Evolutionary conservation across 2,888 invertebrate genomes (phyloP).

Genomic region (Eupithecia subfuscata): DNA sequence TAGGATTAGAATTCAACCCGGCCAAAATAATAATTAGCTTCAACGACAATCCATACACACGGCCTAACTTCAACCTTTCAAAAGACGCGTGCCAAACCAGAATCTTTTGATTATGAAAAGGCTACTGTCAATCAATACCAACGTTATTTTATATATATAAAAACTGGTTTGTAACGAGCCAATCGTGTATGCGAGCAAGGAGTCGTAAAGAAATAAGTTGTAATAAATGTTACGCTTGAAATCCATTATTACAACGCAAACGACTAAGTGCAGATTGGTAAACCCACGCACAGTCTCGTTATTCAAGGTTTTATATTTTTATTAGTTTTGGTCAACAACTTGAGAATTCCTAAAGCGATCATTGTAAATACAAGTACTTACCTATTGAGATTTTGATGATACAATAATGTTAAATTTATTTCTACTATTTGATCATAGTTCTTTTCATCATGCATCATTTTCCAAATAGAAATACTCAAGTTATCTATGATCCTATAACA

Average conservation of each 20-base stretch:
- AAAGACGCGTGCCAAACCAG: conserved; percentile 49
- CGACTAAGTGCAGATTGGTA: conserved; percentile 57
- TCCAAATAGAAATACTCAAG: neutral
- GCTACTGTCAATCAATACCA: conserved; percentile 27
- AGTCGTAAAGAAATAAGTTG: conserved; percentile 45
- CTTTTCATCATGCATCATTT: too few species aligned
- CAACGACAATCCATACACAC: conserved; percentile 38
- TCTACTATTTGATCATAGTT: too few species aligned
- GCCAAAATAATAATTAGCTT: conserved; percentile 49
- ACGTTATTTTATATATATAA: conserved; percentile 35
- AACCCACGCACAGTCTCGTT: conserved; percentile 64
- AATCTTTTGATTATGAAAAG: conserved; percentile 37
- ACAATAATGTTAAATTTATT: too few species aligned
- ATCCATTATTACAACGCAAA: conserved; percentile 53
- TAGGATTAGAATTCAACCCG: conserved; percentile 70
- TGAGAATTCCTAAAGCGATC: conserved; percentile 40
- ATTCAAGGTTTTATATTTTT: conserved; percentile 54
- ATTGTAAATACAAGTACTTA: neutral
- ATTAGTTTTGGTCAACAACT: neutral
- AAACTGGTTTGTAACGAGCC: conserved; percentile 44
- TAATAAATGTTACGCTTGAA: conserved; percentile 50
- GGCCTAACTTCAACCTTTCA: neutral
- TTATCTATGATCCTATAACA: neutral
- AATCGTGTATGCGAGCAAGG: conserved; percentile 48
- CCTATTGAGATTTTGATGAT: conserved; percentile 54